Conservation (phyloP, 2,888 invertebrate genomes). For the Iphiclides podalirius region DNA sequence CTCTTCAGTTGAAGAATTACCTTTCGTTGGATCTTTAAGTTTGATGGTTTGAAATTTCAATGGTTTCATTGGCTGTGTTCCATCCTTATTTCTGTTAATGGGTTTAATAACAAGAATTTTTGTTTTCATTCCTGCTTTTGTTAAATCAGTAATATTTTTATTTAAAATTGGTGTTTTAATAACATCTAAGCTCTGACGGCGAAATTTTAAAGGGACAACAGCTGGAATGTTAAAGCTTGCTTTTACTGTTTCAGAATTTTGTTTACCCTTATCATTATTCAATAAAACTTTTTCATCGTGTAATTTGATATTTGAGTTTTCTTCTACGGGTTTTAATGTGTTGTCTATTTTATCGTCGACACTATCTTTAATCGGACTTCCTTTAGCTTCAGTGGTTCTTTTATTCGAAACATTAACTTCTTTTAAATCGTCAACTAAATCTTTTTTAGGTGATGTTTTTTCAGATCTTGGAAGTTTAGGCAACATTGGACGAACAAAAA, state of each 20-base stretch:
- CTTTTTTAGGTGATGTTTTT: constrained; percentile 64
- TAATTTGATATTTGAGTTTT: background rate
- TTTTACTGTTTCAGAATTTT: constrained; percentile 34
- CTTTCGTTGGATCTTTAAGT: constrained; percentile 79
- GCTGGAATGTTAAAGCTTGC: constrained; percentile 40
- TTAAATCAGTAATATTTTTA: constrained; percentile 64
- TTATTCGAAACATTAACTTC: constrained; percentile 8
- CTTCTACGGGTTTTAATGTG: background rate
- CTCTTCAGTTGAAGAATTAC: constrained; percentile 44
- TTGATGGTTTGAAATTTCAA: constrained; percentile 82
- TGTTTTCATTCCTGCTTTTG: constrained; percentile 70
- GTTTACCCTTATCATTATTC: constrained; percentile 21
- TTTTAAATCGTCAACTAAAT: constrained; percentile 54
- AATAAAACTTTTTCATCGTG: constrained; percentile 24
- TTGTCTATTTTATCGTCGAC: constrained; percentile 24
- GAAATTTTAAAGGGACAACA: constrained; percentile 59
- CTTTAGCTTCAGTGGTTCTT: constrained; percentile 44
- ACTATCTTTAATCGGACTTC: constrained; percentile 87
- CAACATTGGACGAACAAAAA: constrained; percentile 63
- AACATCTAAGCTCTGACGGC: constrained; percentile 62
- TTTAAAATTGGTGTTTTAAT: constrained; percentile 69
- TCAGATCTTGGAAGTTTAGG: constrained; percentile 55
- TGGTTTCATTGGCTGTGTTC: constrained; percentile 44
- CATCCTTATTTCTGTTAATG: constrained; percentile 61
- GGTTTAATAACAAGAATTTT: constrained; percentile 73